Evolutionary conservation across 1,140 invertebrate species (phyloP), one percentile per base, ranked within the genome.

Genomic region (Uloborus diversus): DNA sequence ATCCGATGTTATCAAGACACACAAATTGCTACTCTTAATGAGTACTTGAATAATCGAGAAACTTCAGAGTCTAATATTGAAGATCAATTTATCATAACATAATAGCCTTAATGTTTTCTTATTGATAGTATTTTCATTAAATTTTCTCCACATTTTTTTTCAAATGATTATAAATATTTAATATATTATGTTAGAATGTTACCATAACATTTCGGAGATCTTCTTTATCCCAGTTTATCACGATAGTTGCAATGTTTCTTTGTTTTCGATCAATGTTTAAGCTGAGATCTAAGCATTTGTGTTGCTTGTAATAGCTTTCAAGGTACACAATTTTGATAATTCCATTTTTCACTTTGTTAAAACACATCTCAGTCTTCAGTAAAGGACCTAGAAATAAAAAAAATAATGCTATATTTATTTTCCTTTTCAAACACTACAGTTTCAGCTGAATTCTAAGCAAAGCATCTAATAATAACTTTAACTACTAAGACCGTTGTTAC

Each of bases 161-260:
- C n/a, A n/a, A n/a, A n/a, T n/a, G n/a, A n/a, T n/a, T n/a, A n/a
- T n/a, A n/a, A n/a, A n/a, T n/a, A n/a, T n/a, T n/a, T n/a, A n/a
- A n/a, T n/a, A n/a, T n/a, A n/a, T n/a, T n/a, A n/a, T n/a, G 32
- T n/a, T 33, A 32, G 25, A 71, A 37, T n/a, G 17, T 78, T 68
- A 78, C 75, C 75, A 66, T 2, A 57, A 35, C 25, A 23, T 25
- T 27, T 4, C 4, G 23, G 20, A 78, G 4, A 9, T 66, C 7
- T 7, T 78, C 17, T 30, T 66, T 78, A 13, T 78, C 20, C 62
- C 62, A 78, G 5, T 65, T 28, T 25, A 78, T 23, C 3, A 13
- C 4, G 14, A 78, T 20, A 20, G 35, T 13, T 30, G 61, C 23
- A 23, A 37, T 49, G 1, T 5, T 4, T 35, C 30, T 9, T 2